A percentile compares a stretch with the other conserved stretches of the same genome.
phyloP scores from a whole-genome alignment of 1,140 invertebrate genomes.

The Aphidius gifuensis region DNA sequence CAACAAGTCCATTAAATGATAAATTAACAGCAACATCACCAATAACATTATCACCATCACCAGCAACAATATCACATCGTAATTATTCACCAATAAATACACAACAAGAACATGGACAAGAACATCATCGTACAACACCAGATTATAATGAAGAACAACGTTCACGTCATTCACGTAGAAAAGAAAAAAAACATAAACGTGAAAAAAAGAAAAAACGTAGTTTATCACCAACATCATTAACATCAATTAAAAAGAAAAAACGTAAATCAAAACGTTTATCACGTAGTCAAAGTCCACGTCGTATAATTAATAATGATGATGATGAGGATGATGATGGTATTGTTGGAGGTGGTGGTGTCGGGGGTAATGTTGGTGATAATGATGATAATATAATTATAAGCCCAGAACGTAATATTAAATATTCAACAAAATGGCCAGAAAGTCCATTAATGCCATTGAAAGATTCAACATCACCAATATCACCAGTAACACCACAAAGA shows the following conservation, averaged over 20 bases:
- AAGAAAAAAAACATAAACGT: constrained; percentile 63
- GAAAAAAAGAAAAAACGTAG: constrained; percentile 68
- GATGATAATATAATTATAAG: constrained; percentile 25
- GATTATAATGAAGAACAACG: constrained; percentile 45
- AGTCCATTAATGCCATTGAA: constrained; percentile 47
- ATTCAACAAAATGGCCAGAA: constrained; percentile 34
- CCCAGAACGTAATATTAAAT: constrained; percentile 26
- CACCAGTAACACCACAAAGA: constrained; percentile 57
- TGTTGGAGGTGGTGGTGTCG: too few species aligned
- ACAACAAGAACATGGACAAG: constrained; percentile 33
- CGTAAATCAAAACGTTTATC: constrained; percentile 64
- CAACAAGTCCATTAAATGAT: constrained; percentile 20
- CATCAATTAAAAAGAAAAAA: constrained; percentile 64
- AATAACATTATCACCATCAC: constrained; percentile 58
- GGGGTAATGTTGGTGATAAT: too few species aligned
- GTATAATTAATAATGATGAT: constrained; percentile 11
- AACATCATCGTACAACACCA: constrained; percentile 28
- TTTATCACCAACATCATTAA: constrained; percentile 42
- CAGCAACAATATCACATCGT: constrained; percentile 33
- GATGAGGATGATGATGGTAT: too few species aligned
- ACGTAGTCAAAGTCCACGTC: constrained; percentile 61
- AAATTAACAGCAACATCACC: constrained; percentile 51
- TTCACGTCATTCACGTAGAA: constrained; percentile 51
- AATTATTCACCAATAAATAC: constrained; percentile 14
- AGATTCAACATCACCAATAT: constrained; percentile 58